Base-by-base conservation (phyloP, 1,140 invertebrate species). In the Pseudomyrmex sp. region DNA sequence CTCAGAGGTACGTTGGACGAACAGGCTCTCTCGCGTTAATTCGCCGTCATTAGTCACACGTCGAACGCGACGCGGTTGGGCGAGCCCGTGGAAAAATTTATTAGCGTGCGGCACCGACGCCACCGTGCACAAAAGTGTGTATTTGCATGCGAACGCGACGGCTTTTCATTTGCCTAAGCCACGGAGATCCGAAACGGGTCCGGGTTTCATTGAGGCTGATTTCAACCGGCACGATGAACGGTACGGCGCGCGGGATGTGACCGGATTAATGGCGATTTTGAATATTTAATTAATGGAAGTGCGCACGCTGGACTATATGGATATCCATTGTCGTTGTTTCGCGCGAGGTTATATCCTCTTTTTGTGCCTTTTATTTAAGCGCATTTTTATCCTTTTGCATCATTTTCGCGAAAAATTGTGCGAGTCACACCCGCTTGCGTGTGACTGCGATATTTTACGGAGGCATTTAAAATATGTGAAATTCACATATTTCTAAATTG, bases 11-110 rank as follows among this genome's bases (percentile, higher is more conserved):
- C 79, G 56, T 46, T 52, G 73, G 66, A 35, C 35, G 35, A 83
- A 54, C 58, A 56, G 54, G 86, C 74, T 83, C 74, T 83, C 54
- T 85, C 63, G 62, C 76, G 86, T 90, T 86, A 88, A 90, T 90
- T 89, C 88, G 75, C 77, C 82, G 85, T 92, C 90, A 89, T 92
- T 91, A 92, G 89, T 90, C 87, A 91, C 87, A 88, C 80, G 83
- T 87, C 86, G 88, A 54, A 74, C 63, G 75, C 59, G 82, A 35
- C 35, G 18, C 76, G 52, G 56, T 26, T 76, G 84, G 73, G 79
- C 85, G 66, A 83, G 84, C 70, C 87, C 87, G 84, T 91, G 88
- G 90, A 89, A 91, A 92, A 91, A 93, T 92, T 90, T 90, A 92
- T 93, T 91, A 92, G 73, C 90, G 83, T 63, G 56, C 84, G 59